Percentiles rank a stretch among this genome's conserved stretches.
Evolutionary conservation across 2,113 vertebrate genomes (phyloP).

Genomic region (Isichthys henryi): DNA sequence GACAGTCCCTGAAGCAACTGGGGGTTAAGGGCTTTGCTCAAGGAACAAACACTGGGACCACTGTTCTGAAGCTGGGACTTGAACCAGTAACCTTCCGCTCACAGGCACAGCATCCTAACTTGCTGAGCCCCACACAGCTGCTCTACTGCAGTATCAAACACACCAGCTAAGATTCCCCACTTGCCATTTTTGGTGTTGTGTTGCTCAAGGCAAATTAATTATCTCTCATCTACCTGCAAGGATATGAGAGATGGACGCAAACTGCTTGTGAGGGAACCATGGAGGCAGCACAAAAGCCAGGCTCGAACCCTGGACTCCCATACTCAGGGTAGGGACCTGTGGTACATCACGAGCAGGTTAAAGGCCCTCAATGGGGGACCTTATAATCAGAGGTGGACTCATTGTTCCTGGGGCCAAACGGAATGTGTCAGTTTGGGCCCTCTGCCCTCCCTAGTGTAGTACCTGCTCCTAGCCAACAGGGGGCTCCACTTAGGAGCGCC

Average conservation of each 20-base stretch:
- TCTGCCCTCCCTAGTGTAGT: neutral
- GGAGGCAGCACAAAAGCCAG: neutral
- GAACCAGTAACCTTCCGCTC: neutral
- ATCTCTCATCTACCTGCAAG: neutral
- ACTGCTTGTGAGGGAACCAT: neutral
- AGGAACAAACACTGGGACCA: neutral
- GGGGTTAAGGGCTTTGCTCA: neutral
- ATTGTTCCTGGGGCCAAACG: neutral
- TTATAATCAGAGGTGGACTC: neutral
- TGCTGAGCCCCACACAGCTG: neutral
- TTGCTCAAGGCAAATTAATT: neutral
- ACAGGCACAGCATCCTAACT: neutral
- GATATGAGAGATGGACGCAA: neutral
- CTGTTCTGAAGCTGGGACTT: neutral
- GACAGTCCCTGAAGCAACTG: neutral
- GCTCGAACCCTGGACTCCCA: neutral
- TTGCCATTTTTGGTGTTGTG: neutral
- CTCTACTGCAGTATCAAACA: neutral
- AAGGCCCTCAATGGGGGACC: neutral
- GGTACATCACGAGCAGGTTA: neutral
- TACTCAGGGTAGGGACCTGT: neutral
- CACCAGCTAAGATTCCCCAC: neutral
- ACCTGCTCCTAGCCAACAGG: neutral
- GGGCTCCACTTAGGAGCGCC: neutral
- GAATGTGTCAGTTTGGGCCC: neutral